A percentile compares a stretch with the other conserved stretches of the same genome.
Conservation (phyloP, 2,888 invertebrate species). For the Sarcophaga carnaria region DNA sequence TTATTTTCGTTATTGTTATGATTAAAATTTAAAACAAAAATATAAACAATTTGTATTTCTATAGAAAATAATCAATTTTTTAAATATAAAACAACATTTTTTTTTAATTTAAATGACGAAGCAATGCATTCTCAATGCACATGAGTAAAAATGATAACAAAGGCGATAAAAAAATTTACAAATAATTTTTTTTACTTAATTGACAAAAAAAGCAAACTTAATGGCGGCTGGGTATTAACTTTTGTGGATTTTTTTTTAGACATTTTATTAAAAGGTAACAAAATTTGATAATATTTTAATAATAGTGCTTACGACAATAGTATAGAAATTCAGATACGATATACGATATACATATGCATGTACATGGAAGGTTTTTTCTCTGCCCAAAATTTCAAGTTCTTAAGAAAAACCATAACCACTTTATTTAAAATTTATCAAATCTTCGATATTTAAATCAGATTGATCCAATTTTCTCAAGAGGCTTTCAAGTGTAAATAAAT, state of each 20-base stretch:
- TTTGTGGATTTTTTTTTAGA: too few species aligned
- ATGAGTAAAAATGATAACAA: slow-evolving; percentile 23
- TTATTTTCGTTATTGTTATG: slow-evolving; percentile 43
- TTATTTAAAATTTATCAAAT: neutral
- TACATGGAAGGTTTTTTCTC: too few species aligned
- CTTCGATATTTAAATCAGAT: neutral
- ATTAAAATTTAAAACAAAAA: slow-evolving; percentile 23
- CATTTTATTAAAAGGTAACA: too few species aligned
- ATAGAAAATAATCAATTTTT: slow-evolving; percentile 5
- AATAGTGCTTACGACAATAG: too few species aligned
- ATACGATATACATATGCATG: too few species aligned
- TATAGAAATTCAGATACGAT: too few species aligned
- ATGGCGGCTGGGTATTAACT: too few species aligned
- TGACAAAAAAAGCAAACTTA: neutral
- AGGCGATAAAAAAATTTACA: neutral
- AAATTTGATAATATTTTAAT: too few species aligned
- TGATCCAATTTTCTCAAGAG: slow-evolving; percentile 7
- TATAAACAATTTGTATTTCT: neutral
- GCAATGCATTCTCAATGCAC: neutral
- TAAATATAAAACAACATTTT: neutral
- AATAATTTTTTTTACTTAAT: neutral
- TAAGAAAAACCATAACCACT: too few species aligned
- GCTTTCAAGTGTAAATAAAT: slow-evolving; percentile 1
- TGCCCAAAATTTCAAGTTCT: too few species aligned
- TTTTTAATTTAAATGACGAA: slow-evolving; percentile 12